Conservation (phyloP, 2,113 vertebrate genomes). For the Prochilodus magdalenae region DNA sequence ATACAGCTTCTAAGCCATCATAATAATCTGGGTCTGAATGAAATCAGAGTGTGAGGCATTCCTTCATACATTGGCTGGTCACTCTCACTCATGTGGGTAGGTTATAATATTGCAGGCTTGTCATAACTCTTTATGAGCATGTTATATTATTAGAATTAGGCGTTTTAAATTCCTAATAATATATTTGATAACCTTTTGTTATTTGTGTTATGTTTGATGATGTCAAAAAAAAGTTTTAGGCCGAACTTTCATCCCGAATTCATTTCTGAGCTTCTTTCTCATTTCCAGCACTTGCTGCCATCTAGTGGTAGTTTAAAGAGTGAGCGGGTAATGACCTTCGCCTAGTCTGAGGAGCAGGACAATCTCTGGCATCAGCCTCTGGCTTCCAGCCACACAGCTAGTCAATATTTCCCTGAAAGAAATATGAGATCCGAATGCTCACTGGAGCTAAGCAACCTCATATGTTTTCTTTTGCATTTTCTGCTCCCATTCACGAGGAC, state of each 20-base stretch:
- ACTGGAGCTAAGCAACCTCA: conserved; percentile 54
- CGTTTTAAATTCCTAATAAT: too few relatives aligned
- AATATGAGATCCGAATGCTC: conserved; percentile 54
- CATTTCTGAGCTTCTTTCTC: background rate
- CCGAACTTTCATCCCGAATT: conserved; percentile 15
- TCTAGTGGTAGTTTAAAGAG: conserved; percentile 31
- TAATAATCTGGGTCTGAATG: conserved; percentile 6
- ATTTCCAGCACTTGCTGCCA: conserved; percentile 49
- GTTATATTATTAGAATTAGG: too few relatives aligned
- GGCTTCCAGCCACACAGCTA: conserved; percentile 50
- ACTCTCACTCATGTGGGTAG: background rate
- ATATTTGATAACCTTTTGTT: too few relatives aligned
- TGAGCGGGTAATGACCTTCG: conserved; percentile 32
- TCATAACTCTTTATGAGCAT: background rate
- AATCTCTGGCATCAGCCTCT: conserved; percentile 53
- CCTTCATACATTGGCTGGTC: conserved; percentile 39
- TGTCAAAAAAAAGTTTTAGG: too few relatives aligned
- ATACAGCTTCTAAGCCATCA: too few relatives aligned
- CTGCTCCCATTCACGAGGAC: conserved; percentile 52
- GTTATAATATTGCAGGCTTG: conserved; percentile 35
- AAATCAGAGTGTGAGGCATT: conserved; percentile 27
- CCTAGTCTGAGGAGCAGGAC: conserved; percentile 39
- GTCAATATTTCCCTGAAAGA: conserved; percentile 61
- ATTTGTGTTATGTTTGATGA: background rate
- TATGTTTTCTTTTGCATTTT: conserved; percentile 55